These are phyloP conservation scores for Hedya salicella DNA, from an alignment of 2,888 invertebrate genomes.

Conservation along the genomic window DNA sequence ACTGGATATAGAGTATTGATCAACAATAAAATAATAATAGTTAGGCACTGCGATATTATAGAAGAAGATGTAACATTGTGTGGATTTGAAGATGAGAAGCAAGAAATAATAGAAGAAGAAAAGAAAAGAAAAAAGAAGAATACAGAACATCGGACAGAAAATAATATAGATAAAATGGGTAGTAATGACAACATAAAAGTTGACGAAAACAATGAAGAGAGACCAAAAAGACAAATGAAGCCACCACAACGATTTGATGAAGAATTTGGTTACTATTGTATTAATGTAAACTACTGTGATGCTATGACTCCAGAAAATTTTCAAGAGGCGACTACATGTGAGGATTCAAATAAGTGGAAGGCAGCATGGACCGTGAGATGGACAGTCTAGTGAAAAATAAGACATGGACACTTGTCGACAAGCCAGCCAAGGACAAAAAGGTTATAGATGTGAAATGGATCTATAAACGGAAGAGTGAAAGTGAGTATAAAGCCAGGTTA, in stretches of 20 bases:
- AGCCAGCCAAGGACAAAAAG: neutral
- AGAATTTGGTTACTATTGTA: conserved; percentile 36
- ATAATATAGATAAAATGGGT: neutral
- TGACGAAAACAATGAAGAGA: neutral
- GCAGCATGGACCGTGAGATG: conserved; percentile 3
- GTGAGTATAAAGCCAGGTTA: neutral
- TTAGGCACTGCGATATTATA: conserved; percentile 51
- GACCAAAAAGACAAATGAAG: neutral
- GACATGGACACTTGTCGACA: neutral
- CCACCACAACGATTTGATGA: conserved; percentile 30
- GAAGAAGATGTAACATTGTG: conserved; percentile 49
- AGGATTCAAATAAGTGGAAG: neutral
- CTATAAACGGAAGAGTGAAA: neutral
- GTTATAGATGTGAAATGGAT: neutral
- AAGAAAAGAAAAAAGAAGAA: neutral
- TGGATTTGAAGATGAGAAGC: conserved; percentile 45
- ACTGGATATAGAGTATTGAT: conserved; percentile 52
- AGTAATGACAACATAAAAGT: too few relatives aligned
- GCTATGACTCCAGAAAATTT: conserved; percentile 17
- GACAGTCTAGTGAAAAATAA: conserved; percentile 3
- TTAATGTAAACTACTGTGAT: conserved; percentile 30
- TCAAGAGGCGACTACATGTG: conserved; percentile 5
- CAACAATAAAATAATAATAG: conserved; percentile 49
- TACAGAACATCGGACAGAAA: too few relatives aligned
- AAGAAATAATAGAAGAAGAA: neutral